Percentiles rank a stretch among this genome's conserved stretches.
phyloP scores from a whole-genome alignment of 1,140 invertebrate species.

The Pachypeltis micranthus region DNA sequence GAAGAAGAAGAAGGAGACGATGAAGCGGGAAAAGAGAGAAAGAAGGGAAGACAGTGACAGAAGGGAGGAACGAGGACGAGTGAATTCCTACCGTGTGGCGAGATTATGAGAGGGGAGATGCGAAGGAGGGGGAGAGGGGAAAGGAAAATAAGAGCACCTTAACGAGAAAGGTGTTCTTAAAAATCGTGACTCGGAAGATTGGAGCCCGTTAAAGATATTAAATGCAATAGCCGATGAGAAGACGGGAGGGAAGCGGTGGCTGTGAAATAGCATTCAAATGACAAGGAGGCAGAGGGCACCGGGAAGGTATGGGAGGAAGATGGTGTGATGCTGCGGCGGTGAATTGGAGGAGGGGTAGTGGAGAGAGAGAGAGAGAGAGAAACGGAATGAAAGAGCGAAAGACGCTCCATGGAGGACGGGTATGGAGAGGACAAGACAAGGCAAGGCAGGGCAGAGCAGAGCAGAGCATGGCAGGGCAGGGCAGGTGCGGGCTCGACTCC shows the following conservation, averaged over 20 bases:
- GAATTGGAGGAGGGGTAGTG: no score
- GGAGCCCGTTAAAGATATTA: background rate
- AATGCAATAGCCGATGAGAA: constrained; percentile 14
- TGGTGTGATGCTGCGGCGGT: no score
- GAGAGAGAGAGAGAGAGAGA: no score
- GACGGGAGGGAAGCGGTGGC: constrained; percentile 12
- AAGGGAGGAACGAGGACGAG: background rate
- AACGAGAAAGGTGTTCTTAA: constrained; percentile 23
- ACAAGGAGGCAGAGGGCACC: background rate
- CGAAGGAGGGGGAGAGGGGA: background rate
- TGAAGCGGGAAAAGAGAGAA: no score
- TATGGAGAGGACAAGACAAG: no score
- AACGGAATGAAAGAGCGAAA: no score
- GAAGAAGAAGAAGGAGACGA: no score
- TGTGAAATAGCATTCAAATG: constrained; percentile 13
- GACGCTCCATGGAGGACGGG: no score
- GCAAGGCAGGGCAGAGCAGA: no score
- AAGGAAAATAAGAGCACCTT: constrained; percentile 3
- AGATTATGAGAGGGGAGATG: background rate
- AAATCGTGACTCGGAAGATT: constrained; percentile 20
- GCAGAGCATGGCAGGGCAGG: background rate
- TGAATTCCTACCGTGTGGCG: no score
- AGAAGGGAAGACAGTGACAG: background rate
- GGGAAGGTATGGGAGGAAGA: no score
- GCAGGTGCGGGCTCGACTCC: background rate